Percentiles rank a stretch among this genome's conserved stretches.
These are phyloP conservation scores for Eupsittula cactorum DNA, from an alignment of 2,113 vertebrate genomes.

Conservation along the genomic window DNA sequence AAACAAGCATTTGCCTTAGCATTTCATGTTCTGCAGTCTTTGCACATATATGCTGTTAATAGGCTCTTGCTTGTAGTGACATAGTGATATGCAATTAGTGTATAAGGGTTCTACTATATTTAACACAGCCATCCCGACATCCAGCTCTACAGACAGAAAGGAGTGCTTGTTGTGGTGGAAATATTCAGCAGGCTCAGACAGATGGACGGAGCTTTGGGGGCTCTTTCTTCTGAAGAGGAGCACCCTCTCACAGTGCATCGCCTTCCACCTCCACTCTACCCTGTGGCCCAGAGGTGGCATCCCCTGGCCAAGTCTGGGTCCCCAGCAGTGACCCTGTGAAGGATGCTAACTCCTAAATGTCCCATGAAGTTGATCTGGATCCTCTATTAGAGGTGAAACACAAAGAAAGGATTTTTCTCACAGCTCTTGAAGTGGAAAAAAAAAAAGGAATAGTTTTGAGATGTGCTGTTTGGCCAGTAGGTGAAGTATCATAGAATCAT, in stretches of 20 bases:
- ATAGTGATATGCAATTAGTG: neutral
- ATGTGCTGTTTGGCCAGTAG: neutral
- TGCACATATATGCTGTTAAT: neutral
- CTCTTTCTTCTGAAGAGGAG: neutral
- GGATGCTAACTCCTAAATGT: neutral
- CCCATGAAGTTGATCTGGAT: neutral
- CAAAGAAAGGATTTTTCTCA: accelerated
- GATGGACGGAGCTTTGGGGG: neutral
- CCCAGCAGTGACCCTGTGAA: neutral
- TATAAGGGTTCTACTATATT: neutral
- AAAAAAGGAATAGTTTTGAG: neutral
- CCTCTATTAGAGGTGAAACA: neutral
- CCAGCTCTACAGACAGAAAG: neutral
- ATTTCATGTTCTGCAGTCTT: neutral
- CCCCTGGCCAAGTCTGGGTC: neutral
- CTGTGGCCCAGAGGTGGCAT: neutral
- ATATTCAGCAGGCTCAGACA: neutral
- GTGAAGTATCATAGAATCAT: neutral
- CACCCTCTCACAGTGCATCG: neutral
- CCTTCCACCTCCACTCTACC: accelerated
- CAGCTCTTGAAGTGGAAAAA: neutral
- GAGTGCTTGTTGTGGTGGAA: neutral
- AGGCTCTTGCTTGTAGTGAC: neutral
- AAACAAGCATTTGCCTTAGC: neutral
- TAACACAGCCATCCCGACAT: neutral